Evolutionary conservation across 2,113 vertebrate species (phyloP), one percentile per base, ranked within the genome.

Genomic region (Indicator indicator): DNA sequence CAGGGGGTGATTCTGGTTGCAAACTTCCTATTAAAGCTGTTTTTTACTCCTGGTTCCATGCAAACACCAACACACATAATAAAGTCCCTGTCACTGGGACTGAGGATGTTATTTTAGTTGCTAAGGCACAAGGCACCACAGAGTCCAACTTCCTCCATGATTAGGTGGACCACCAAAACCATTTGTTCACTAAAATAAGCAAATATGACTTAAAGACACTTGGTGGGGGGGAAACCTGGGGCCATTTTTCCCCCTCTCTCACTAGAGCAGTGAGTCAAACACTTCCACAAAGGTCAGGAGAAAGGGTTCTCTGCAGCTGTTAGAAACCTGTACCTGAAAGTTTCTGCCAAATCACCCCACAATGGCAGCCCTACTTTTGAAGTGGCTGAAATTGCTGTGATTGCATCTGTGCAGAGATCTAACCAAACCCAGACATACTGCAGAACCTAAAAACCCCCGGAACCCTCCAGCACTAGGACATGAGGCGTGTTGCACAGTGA

Each of bases 1-100:
- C 67, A 86, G 76, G 74, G 11, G 32, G 21, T 2, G 42, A 54
- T 11, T 62, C 46, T 16, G 13, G 7, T 17, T 11, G 38, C 50
- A 56, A 28, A 40, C 27, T 11, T 33, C 3, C 0, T 55, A 12
- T 13, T 6, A 8, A 60, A 83, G 11, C 3, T 32, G 1, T 36
- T 64, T 38, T 58, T 76, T 26, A 32, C 18, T 71, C 54, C 5
- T 12, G 78, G 79, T 9, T 58, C 60, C 88, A 52, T 38, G 82
- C 79, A 26, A 62, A 12, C 44, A 4, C 42, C n/a, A 3, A 8
- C 52, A 4, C 6, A 4, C 8, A 36, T 1, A 6, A 55, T 1
- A 3, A 79, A 18, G 28, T 23, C 68, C 12, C 62, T 4, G 40
- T 7, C 46, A 26, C 75, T 26, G 67, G 38, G 38, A 73, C 52